Conservation (phyloP, 2,797 vertebrate species). For the Alexandromys oeconomus region DNA sequence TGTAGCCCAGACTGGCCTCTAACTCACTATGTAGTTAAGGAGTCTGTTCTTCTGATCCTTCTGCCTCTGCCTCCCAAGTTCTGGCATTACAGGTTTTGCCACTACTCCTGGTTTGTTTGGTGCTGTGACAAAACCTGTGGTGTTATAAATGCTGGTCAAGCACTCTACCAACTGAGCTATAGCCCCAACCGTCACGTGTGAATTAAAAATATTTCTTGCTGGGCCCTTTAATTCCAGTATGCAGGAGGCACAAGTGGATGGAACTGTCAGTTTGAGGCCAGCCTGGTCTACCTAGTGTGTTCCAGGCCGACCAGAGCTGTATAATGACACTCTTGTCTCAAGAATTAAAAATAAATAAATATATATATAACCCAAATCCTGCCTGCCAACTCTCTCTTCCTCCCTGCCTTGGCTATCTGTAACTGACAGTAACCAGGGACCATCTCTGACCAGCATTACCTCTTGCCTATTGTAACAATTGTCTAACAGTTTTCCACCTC, state of each 20-base stretch:
- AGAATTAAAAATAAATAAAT: not conserved
- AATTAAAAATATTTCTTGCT: not conserved
- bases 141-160: not conserved
- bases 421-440: too few relatives aligned
- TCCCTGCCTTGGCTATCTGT: not conserved
- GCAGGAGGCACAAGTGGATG: not conserved
- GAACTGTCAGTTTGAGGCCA: not conserved
- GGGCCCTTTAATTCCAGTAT: not conserved
- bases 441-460: not conserved
- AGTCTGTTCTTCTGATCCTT: not conserved
- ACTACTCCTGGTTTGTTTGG: not conserved
- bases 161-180: not conserved
- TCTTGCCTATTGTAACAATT: not conserved
- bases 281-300: not conserved
- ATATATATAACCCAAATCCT: not conserved
- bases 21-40: not conserved
- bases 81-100: too few relatives aligned
- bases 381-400: not conserved
- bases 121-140: not conserved
- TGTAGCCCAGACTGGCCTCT: not conserved
- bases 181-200: not conserved
- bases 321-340: not conserved
- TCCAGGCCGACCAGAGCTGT: not conserved
- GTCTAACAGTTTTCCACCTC: too few relatives aligned
- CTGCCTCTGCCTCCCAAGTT: too few relatives aligned